phyloP scores from a whole-genome alignment of 2,113 vertebrate genomes.

The Labeo catla region DNA sequence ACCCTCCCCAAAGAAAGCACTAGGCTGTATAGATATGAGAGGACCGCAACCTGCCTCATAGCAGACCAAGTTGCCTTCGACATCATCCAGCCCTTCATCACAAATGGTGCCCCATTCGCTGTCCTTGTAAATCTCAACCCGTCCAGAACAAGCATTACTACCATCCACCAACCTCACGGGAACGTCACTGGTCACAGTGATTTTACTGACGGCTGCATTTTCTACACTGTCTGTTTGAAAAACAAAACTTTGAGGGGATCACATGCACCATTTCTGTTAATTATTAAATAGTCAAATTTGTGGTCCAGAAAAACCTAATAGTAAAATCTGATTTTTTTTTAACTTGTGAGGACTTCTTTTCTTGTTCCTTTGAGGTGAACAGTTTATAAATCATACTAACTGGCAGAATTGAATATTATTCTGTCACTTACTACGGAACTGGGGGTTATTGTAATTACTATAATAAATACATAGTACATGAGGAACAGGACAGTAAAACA shows the following conservation, averaged over 20 bases:
- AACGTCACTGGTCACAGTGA: not conserved
- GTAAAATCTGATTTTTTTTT: too few relatives aligned
- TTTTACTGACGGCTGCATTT: not conserved
- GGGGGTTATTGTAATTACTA: too few relatives aligned
- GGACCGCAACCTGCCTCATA: conserved; percentile 14
- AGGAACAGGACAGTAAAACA: too few relatives aligned
- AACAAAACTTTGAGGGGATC: not conserved
- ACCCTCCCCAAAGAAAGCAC: not conserved
- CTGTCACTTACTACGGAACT: too few relatives aligned
- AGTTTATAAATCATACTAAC: too few relatives aligned
- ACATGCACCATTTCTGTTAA: not conserved
- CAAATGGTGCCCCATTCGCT: conserved; percentile 21
- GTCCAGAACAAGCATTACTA: not conserved
- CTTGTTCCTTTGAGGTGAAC: too few relatives aligned
- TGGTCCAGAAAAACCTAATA: not conserved
- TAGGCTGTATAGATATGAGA: not conserved
- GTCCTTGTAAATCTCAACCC: not conserved
- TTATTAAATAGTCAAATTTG: not conserved
- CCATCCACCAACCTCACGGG: not conserved
- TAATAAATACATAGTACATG: too few relatives aligned
- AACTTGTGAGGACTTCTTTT: too few relatives aligned
- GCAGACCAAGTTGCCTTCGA: conserved; percentile 1
- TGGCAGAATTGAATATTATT: too few relatives aligned
- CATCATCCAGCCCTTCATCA: not conserved
- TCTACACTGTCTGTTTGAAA: not conserved